Percentiles rank a stretch among this genome's conserved stretches.
phyloP scores from a whole-genome alignment of 2,113 vertebrate genomes.

The Coptodon bakossiorum region DNA sequence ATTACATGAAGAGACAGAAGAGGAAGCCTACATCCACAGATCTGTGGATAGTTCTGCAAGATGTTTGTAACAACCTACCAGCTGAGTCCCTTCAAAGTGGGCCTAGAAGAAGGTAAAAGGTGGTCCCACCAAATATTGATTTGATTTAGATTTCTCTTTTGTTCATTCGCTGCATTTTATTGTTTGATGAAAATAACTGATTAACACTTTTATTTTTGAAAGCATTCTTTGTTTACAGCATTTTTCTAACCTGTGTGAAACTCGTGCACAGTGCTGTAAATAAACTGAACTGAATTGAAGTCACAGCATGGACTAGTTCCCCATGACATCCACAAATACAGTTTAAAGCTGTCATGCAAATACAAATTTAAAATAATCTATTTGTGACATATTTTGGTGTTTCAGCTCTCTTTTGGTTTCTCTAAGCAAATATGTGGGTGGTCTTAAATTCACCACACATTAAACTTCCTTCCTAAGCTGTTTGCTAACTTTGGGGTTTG shows the following conservation, averaged over 20 bases:
- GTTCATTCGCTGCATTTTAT: not conserved
- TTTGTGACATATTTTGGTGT: not conserved
- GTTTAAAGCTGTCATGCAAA: not conserved
- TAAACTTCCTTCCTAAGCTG: not conserved
- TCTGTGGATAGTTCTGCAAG: not conserved
- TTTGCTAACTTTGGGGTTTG: not conserved
- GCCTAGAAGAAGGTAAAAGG: not conserved
- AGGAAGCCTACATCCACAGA: not conserved
- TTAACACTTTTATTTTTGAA: not conserved
- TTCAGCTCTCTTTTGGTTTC: not conserved
- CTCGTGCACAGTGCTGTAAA: not conserved
- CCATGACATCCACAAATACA: rapidly evolving
- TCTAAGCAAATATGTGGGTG: not conserved
- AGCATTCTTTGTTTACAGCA: not conserved
- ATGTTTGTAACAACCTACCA: not conserved
- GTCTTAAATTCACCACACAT: not conserved
- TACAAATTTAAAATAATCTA: not conserved
- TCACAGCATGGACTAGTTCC: rapidly evolving
- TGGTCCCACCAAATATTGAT: not conserved
- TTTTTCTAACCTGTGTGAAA: not conserved
- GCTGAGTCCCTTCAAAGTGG: not conserved
- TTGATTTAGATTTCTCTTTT: rapidly evolving
- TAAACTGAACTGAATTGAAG: not conserved
- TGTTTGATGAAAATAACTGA: not conserved
- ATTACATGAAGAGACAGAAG: not conserved